These are phyloP conservation scores for Sycobia sp. DNA, from an alignment of 1,140 invertebrate species.

Conservation along the genomic window DNA sequence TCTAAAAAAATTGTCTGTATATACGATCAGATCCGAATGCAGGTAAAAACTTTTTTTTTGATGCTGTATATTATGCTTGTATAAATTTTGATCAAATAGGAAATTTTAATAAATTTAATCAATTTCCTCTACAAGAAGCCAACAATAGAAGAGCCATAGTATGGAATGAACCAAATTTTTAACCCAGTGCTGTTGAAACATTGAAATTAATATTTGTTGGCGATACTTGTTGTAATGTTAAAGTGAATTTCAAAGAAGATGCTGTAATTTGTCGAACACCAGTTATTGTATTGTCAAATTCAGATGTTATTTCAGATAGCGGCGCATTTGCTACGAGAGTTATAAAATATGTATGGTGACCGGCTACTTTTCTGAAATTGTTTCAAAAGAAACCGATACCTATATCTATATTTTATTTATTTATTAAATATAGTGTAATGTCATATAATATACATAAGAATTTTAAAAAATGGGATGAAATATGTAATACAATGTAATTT, in stretches of 20 bases:
- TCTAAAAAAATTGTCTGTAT: no score
- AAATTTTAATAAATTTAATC: constrained; percentile 46
- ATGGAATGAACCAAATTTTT: constrained; percentile 45
- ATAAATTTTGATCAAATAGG: constrained; percentile 44
- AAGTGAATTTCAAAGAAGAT: not conserved
- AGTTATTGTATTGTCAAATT: not conserved
- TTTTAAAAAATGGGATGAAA: no score
- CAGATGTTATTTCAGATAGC: no score
- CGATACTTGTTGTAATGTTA: not conserved
- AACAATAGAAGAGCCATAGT: constrained; percentile 42
- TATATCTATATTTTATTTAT: no score
- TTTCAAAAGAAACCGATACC: no score
- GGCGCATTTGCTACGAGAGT: no score
- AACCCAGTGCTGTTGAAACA: constrained; percentile 37
- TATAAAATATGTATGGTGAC: no score
- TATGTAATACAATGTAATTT: no score
- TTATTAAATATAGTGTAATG: no score
- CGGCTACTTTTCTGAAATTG: no score
- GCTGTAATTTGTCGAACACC: not conserved
- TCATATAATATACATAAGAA: no score
- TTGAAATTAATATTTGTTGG: constrained; percentile 13
- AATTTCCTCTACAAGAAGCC: constrained; percentile 46
- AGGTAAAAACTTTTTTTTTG: not conserved
- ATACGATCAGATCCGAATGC: not conserved
- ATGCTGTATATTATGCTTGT: not conserved